phyloP scores from a whole-genome alignment of 2,797 vertebrate genomes.

The Champsocephalus esox region DNA sequence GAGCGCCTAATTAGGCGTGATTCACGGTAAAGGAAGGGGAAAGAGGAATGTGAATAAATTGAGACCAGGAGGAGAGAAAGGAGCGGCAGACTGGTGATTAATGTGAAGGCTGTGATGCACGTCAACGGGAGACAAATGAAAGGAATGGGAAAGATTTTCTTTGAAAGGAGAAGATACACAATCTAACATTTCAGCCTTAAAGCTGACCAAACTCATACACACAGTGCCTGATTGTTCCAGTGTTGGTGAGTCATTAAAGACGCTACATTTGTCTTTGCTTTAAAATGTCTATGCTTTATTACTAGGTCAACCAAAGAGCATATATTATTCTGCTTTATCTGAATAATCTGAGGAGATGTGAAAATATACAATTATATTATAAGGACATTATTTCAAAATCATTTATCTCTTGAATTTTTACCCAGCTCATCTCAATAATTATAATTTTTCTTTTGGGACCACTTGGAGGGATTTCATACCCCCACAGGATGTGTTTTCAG shows the following conservation, averaged over 20 bases:
- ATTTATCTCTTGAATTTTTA: too few species aligned
- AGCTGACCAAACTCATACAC: slow-evolving; percentile 12
- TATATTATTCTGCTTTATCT: not conserved
- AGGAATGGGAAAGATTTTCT: slow-evolving; percentile 60
- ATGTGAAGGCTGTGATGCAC: slow-evolving; percentile 86
- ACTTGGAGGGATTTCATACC: not conserved
- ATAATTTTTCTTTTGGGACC: not conserved
- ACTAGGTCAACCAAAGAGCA: not conserved
- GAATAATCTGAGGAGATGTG: not conserved
- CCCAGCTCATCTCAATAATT: not conserved
- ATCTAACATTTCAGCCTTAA: slow-evolving; percentile 28
- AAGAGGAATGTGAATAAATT: slow-evolving; percentile 87
- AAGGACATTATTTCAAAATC: not conserved
- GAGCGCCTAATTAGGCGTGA: slow-evolving; percentile 88
- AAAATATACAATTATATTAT: not conserved
- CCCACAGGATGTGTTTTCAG: not conserved
- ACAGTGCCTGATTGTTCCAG: not conserved
- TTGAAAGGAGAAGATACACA: slow-evolving; percentile 45
- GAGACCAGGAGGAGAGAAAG: slow-evolving; percentile 80
- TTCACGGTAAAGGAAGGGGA: slow-evolving; percentile 85
- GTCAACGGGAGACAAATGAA: slow-evolving; percentile 77
- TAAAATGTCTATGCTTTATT: not conserved
- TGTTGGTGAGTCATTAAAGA: not conserved
- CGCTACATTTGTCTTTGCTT: not conserved
- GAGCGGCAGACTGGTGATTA: slow-evolving; percentile 87